Base-by-base conservation (phyloP, 1,140 invertebrate species). In the Cepaea nemoralis region DNA sequence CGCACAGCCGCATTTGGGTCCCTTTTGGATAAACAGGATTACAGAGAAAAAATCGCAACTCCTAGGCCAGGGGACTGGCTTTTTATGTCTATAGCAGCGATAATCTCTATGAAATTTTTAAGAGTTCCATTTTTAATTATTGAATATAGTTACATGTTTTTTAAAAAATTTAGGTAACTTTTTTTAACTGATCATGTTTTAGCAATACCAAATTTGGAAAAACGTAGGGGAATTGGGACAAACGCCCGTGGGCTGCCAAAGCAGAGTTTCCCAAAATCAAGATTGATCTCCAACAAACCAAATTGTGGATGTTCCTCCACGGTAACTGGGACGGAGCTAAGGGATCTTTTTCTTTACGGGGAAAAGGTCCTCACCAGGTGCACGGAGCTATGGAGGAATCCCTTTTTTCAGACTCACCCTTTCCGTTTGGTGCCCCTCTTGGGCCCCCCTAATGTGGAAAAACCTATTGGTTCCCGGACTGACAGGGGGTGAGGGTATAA, bases 281-380 rank as follows among this genome's bases (percentile, higher is more conserved):
- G 27, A 88, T 92, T 33, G 88, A 16, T 88, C 86, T 59, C 91
- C 91, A 12, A 87, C 87, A 48, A 89, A 91, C 73, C 86, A 90
- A 83, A 88, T 83, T 59, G 78, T 96, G 10, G 94, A 95, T 80
- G 94, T 95, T 0, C 88, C 87, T 10, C 88, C 22, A 86, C 86
- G 35, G 82, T 88, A 55, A 95, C 94, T 0, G 93, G 94, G 95
- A 96, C 85, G 96, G 95, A 35, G 95, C 94, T 89, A 90, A 95
- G 27, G 95, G 96, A 12, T 95, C 95, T 88, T 97, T 96, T 87
- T 96, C 95, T 27, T 95, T 96, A 1, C 95, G 94, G 0, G 95
- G 97, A 89, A 90, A 95, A 75, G 96, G 96, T n/a, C 87, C 89
- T 37, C 90, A 92, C 83, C 87, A 86, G 67, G 87, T 92, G 33